A percentile compares a stretch with the other conserved stretches of the same genome.
Conservation (phyloP, 2,113 vertebrate species). For the Gobio gobio region DNA sequence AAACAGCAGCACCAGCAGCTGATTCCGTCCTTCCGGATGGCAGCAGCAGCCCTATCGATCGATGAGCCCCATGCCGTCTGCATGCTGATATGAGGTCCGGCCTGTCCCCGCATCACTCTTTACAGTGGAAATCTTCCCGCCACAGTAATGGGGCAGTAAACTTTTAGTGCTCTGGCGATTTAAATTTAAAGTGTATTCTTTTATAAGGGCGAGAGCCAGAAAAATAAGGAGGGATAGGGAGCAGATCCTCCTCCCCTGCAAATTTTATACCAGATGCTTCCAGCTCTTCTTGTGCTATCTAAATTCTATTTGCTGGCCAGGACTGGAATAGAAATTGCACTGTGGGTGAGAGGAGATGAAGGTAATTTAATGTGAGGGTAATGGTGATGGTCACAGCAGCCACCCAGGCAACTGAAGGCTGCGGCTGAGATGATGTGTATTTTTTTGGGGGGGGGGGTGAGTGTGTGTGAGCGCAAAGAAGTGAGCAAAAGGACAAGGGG, state of each 20-base stretch:
- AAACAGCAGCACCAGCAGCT: constrained; percentile 9
- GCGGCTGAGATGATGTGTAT: constrained; percentile 10
- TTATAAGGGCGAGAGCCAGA: not conserved
- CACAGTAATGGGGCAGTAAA: constrained; percentile 41
- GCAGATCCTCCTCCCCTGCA: not conserved
- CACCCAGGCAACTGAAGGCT: constrained; percentile 28
- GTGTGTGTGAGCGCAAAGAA: not conserved
- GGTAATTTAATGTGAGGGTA: constrained; percentile 35
- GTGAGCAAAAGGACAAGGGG: not conserved
- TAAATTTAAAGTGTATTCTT: constrained; percentile 35
- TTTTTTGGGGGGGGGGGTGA: not conserved
- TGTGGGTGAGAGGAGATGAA: constrained; percentile 25
- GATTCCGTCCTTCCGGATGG: constrained; percentile 34
- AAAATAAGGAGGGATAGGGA: not conserved
- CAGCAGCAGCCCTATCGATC: constrained; percentile 32
- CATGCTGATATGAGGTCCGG: constrained; percentile 41
- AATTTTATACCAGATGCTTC: constrained; percentile 29
- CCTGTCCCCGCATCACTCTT: constrained; percentile 24
- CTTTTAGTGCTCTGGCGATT: constrained; percentile 42
- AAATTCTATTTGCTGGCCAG: constrained; percentile 36
- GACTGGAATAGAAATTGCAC: constrained; percentile 1
- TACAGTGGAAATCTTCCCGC: constrained; percentile 10
- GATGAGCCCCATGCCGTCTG: constrained; percentile 47
- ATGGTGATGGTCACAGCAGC: constrained; percentile 39
- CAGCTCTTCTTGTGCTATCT: constrained; percentile 15